A percentile compares a stretch with the other conserved stretches of the same genome.
phyloP scores from a whole-genome alignment of 2,113 vertebrate species.

The Chionis minor region DNA sequence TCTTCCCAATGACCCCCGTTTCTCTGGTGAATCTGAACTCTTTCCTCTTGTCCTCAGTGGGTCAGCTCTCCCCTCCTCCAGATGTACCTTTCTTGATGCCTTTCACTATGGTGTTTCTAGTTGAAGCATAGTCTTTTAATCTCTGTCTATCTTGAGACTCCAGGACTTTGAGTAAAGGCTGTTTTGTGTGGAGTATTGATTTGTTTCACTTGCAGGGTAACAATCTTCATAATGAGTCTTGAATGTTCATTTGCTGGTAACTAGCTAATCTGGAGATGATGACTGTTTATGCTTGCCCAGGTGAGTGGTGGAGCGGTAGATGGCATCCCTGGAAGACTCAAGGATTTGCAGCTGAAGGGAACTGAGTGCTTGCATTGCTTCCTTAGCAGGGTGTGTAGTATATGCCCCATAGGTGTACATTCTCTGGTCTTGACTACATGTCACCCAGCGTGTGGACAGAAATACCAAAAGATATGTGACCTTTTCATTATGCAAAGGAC shows the following conservation, averaged over 20 bases:
- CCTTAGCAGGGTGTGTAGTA: not conserved
- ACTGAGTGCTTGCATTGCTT: not conserved
- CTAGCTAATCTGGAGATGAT: not conserved
- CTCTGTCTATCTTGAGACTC: not conserved
- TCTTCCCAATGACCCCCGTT: not conserved
- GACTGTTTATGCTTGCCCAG: not conserved
- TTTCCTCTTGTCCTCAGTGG: not conserved
- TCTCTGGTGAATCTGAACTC: not conserved
- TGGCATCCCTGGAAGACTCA: not conserved
- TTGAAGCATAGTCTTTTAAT: not conserved
- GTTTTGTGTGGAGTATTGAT: not conserved
- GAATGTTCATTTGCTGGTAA: not conserved
- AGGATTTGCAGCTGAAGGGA: not conserved
- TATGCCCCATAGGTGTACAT: not conserved
- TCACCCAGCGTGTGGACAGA: not conserved
- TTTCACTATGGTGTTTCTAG: not conserved
- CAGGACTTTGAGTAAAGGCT: not conserved
- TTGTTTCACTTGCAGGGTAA: not conserved
- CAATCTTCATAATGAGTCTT: not conserved
- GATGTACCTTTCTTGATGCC: not conserved
- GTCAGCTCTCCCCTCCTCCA: not conserved
- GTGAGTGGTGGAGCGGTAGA: not conserved
- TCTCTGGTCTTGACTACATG: not conserved
- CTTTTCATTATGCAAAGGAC: not conserved
- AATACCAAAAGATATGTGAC: not conserved